Base-by-base conservation (phyloP, 2,797 vertebrate genomes). In the Alexandromys oeconomus region DNA sequence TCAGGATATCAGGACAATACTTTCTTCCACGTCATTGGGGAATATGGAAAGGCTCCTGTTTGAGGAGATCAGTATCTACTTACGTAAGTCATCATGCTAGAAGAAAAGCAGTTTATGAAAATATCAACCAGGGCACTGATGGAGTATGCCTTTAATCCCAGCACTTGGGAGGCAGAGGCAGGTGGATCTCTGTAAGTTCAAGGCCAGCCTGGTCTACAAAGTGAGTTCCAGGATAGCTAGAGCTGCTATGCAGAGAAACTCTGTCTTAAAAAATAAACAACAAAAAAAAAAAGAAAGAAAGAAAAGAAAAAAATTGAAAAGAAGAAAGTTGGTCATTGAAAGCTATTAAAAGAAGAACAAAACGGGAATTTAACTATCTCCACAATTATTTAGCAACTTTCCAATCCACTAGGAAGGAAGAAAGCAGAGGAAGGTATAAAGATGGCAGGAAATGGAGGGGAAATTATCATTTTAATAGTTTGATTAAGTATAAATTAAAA, bases 101-200 rank as follows among this genome's bases (percentile, higher is more conserved):
- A 91, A 91, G 34, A 93, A 96, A 89, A 46, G 25, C 8, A 84
- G 46, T 27, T 51, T 69, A 86, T 37, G 63, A 86, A 69, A 86
- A 37, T 86, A 69, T 69, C 13, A 69, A 27, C 84, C 84, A 4
- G 74, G 40, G 17, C 40, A 82, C 15, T 82, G 27, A 1, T 46
- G 10, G 40, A 21, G 6, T 6, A 8, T 3, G 31, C 19, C 19
- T 48, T 85, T 51, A 69, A 69, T n/a, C 4, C 31, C 34, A 69
- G 63, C 12, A 51, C 48, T 15, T 6, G 4, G 21, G 46, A 86
- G 34, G 63, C 63, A 86, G 13, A 69, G 29, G 29, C 29, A 65
- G 61, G 13, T 31, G 48, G 11, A 14, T 48, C 29, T 34, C 29
- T 85, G 61, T 85, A 43, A 48, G 19, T 67, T 85, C 19, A 85